Evolutionary conservation across 2,113 vertebrate genomes (phyloP).

Genomic region (Apodemus sylvaticus): DNA sequence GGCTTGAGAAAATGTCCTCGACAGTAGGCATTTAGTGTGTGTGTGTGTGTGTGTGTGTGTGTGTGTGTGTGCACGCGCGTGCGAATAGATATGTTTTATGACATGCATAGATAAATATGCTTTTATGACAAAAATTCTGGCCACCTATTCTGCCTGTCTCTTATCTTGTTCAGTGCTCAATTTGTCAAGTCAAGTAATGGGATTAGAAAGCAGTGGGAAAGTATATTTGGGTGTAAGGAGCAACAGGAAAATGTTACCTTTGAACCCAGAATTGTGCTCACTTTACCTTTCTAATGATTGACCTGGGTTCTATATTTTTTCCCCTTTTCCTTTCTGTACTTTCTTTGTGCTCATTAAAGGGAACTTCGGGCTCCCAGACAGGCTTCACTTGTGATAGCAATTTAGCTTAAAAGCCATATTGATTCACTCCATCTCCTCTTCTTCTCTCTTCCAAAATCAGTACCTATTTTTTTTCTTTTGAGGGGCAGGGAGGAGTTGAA

Average conservation of each 20-base stretch:
- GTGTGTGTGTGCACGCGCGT: no score
- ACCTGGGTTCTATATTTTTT: not conserved
- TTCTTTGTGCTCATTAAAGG: not conserved
- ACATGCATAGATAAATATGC: not conserved
- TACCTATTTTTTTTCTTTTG: not conserved
- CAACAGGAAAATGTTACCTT: not conserved
- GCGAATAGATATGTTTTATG: no score
- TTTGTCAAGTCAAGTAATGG: not conserved
- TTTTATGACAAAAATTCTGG: not conserved
- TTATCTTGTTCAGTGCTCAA: not conserved
- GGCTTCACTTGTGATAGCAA: not conserved
- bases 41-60: not conserved
- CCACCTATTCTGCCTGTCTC: not conserved
- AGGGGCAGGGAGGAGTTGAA: not conserved
- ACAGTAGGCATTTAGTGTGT: not conserved
- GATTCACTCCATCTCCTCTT: constrained; percentile 45
- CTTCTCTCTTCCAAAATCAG: constrained; percentile 56
- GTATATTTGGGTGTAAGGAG: not conserved
- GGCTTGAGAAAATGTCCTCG: not conserved
- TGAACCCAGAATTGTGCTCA: not conserved
- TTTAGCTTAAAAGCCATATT: constrained; percentile 43
- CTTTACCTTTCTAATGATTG: not conserved
- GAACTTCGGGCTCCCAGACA: not conserved
- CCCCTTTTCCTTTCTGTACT: not conserved
- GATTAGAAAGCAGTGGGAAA: not conserved